Conservation (phyloP, 2,888 invertebrate genomes). For the Petrolisthes cinctipes region DNA sequence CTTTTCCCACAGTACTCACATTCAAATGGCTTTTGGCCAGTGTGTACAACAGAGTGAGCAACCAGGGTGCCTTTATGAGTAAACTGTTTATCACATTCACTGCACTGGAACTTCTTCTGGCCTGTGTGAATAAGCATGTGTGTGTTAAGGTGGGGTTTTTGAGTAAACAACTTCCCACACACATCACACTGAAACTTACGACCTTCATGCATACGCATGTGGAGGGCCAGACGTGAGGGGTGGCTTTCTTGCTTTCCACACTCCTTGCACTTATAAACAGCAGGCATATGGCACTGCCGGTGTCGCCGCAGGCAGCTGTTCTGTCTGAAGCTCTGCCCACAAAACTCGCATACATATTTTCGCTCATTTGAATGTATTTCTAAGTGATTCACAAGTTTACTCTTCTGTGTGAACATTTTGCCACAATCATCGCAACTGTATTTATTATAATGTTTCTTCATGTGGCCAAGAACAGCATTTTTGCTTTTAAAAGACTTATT, state of each 20-base stretch:
- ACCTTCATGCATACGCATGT: conserved; percentile 10
- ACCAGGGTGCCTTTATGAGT: conserved; percentile 15
- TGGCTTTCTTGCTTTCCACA: conserved; percentile 10
- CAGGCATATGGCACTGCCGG: conserved; percentile 12
- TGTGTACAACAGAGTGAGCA: conserved; percentile 24
- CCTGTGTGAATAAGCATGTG: conserved; percentile 37
- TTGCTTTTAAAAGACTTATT: neutral
- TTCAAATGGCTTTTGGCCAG: conserved; percentile 31
- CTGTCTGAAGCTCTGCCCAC: conserved; percentile 23
- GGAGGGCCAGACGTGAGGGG: conserved; percentile 21
- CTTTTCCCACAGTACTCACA: conserved; percentile 28
- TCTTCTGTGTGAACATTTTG: conserved; percentile 12
- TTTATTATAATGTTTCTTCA: neutral
- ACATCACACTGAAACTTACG: conserved; percentile 30
- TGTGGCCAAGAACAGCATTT: neutral
- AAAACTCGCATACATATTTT: conserved; percentile 28
- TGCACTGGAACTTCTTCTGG: conserved; percentile 13
- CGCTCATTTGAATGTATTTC: conserved; percentile 27
- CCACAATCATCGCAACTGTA: conserved; percentile 32
- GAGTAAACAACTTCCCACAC: conserved; percentile 37
- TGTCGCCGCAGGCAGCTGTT: neutral
- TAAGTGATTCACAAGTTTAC: conserved; percentile 10
- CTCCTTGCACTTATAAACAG: neutral
- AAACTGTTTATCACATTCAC: conserved; percentile 30
- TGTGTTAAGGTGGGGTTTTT: conserved; percentile 27